Evolutionary conservation across 1,140 invertebrate genomes (phyloP).

Genomic region (Eumaeus atala): DNA sequence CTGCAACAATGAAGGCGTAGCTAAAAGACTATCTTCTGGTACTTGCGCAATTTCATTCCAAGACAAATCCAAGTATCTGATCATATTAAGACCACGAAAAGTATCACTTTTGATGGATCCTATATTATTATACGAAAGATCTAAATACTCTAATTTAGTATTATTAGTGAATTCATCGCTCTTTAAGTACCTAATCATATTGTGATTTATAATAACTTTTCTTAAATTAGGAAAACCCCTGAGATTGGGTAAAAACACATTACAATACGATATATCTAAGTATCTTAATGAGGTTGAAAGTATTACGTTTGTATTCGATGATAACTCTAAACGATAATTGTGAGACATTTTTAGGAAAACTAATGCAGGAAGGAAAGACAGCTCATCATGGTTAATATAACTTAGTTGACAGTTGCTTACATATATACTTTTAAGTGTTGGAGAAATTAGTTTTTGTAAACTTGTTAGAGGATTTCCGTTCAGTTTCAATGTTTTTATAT

Average conservation of each 20-base stretch:
- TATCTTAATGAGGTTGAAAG: constrained; percentile 73
- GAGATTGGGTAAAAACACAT: constrained; percentile 76
- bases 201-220: constrained; percentile 75
- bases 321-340: constrained; percentile 72
- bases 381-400: constrained; percentile 59
- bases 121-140: constrained; percentile 79
- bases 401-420: constrained; percentile 74
- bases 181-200: constrained; percentile 75
- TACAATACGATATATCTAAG: constrained; percentile 79
- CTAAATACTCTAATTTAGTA: constrained; percentile 75
- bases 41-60: constrained; percentile 78
- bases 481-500: constrained; percentile 71
- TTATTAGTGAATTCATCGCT: constrained; percentile 77
- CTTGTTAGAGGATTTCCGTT: constrained; percentile 70
- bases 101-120: constrained; percentile 70
- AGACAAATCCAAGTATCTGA: constrained; percentile 78
- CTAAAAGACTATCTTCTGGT: constrained; percentile 70
- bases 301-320: constrained; percentile 46
- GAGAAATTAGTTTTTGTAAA: constrained; percentile 68
- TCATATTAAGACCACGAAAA: constrained; percentile 74
- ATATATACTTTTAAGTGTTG: constrained; percentile 72
- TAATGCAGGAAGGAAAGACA: constrained; percentile 69
- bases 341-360: constrained; percentile 70
- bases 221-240: constrained; percentile 77
- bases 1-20: constrained; percentile 74